Evolutionary conservation across 2,888 invertebrate genomes (phyloP).

Genomic region (Acleris emargana): DNA sequence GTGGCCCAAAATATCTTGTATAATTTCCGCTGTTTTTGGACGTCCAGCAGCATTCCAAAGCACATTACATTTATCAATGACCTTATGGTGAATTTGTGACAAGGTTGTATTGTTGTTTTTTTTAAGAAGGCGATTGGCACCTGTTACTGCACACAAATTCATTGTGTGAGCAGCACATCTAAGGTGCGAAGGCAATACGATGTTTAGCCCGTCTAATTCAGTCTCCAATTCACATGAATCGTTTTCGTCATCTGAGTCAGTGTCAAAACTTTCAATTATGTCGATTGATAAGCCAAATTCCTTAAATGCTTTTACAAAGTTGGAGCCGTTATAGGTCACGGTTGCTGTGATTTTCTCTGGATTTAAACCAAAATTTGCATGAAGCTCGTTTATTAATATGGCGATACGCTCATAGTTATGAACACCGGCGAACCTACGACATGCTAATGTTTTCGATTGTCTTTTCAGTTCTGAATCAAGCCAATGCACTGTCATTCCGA

Average conservation of each 20-base stretch:
- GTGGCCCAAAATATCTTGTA: constrained; percentile 32
- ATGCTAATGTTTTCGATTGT: constrained; percentile 9
- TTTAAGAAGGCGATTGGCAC: constrained; percentile 33
- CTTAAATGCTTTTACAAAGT: constrained; percentile 37
- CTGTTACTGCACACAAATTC: constrained; percentile 35
- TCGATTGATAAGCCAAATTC: constrained; percentile 14
- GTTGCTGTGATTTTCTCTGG: constrained; percentile 33
- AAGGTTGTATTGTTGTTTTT: constrained; percentile 18
- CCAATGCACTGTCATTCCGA: too few relatives aligned
- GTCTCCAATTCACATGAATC: too few relatives aligned
- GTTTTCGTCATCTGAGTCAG: background rate
- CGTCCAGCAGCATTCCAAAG: constrained; percentile 37
- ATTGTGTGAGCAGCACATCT: too few relatives aligned
- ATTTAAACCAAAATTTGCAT: constrained; percentile 29
- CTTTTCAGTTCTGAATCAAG: too few relatives aligned
- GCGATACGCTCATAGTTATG: constrained; percentile 14
- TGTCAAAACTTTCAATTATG: constrained; percentile 8
- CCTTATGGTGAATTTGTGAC: constrained; percentile 28
- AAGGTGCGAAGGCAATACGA: too few relatives aligned
- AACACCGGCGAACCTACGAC: constrained; percentile 12
- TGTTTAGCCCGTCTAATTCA: too few relatives aligned
- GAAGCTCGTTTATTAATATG: constrained; percentile 26
- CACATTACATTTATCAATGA: constrained; percentile 35
- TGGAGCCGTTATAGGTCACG: constrained; percentile 36
- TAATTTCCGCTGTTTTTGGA: constrained; percentile 34